Base-by-base conservation (phyloP, 2,888 invertebrate genomes). In the Agonopterix arenella region DNA sequence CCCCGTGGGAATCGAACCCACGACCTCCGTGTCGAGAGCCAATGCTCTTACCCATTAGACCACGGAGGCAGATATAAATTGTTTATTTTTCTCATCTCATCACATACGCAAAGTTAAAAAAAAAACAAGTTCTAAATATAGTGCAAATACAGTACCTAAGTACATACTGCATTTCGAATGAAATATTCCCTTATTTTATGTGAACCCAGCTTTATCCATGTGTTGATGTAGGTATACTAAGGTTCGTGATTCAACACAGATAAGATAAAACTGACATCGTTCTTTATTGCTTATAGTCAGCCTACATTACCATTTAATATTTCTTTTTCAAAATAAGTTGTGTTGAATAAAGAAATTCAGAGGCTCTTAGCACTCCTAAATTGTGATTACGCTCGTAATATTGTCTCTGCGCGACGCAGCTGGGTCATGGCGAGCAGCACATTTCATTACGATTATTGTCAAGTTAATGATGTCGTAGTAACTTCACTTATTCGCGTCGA, bases 401-500 rank as follows among this genome's bases (percentile, higher is more conserved):
- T 69, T 70, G 69, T 73, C 70, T 74, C 60, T 58, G 59, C 59
- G 60, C 59, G 58, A 64, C 66, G 66, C 71, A 68, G 76, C 69
- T 71, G 73, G 73, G 74, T 70, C 68, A 66, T 70, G 68, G 57
- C 64, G 63, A 57, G 66, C 56, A 13, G 70, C 72, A 66, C 74
- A 70, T 82, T 83, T 79, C 75, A 79, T 82, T 80, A 81, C 72
- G 68, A 80, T 80, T 77, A 80, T 71, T 74, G 68, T 68, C 65
- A 65, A 76, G 71, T 80, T 81, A 81, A 81, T 79, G 75, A 80
- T 73, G 75, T 72, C 76, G 72, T 74, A 72, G 73, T 72, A 75
- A 79, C 69, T 76, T 74, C 64, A 68, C 66, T 69, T 66, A 66
- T 28, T 28, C 28, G 7, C 61, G 56, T 49, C 58, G 57, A 61